Conservation (phyloP, 2,797 vertebrate genomes). For the Microctenopoma lineatum region DNA sequence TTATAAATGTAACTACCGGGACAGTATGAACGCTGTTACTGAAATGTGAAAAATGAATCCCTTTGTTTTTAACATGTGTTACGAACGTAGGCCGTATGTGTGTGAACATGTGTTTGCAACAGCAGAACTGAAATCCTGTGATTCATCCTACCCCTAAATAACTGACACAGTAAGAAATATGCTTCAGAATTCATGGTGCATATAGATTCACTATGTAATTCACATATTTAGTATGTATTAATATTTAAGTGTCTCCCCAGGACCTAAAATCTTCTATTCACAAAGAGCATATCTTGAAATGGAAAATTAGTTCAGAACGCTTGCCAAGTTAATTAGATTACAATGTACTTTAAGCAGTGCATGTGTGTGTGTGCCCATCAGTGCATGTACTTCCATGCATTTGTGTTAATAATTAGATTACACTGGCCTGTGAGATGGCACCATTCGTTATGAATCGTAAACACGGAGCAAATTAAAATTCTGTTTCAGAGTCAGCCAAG, state of each 20-base stretch:
- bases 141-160: slow-evolving; percentile 3
- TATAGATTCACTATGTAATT: slow-evolving; percentile 46
- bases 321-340: slow-evolving; percentile 65
- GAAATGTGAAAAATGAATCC: too few species aligned
- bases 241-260: slow-evolving; percentile 53
- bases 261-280: slow-evolving; percentile 39
- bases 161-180: slow-evolving; percentile 12
- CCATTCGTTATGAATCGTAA: slow-evolving; percentile 72
- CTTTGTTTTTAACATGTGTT: too few species aligned
- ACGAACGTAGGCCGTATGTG: too few species aligned
- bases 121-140: too few species aligned
- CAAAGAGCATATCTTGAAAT: slow-evolving; percentile 60
- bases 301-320: slow-evolving; percentile 47
- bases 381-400: slow-evolving; percentile 53
- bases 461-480: slow-evolving; percentile 77
- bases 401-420: slow-evolving; percentile 78
- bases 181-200: slow-evolving; percentile 11
- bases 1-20: too few species aligned
- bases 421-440: slow-evolving; percentile 75
- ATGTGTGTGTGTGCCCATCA: slow-evolving; percentile 49
- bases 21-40: too few species aligned
- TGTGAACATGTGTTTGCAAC: too few species aligned
- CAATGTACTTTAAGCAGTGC: slow-evolving; percentile 47
- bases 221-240: slow-evolving; percentile 43
- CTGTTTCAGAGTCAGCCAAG: slow-evolving; percentile 70